Percentiles rank a stretch among this genome's conserved stretches.
Evolutionary conservation across 2,888 invertebrate species (phyloP).

Genomic region (Cenopis cana): DNA sequence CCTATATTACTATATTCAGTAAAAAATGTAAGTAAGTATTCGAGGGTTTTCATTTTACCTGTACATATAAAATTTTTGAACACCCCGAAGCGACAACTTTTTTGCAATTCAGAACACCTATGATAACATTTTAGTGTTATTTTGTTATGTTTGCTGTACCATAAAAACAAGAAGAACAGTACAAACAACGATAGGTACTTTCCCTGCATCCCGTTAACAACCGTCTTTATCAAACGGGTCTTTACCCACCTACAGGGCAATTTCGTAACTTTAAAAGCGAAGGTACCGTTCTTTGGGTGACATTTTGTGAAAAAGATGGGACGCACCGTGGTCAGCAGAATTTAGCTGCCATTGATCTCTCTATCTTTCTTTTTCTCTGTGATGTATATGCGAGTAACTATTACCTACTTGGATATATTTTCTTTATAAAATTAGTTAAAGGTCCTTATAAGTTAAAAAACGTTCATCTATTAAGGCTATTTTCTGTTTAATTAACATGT

Average conservation of each 20-base stretch:
- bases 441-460: too few species aligned
- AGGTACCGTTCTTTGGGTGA: not conserved
- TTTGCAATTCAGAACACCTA: constrained; percentile 17
- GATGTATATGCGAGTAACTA: not conserved
- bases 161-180: constrained; percentile 37
- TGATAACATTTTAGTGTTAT: constrained; percentile 23
- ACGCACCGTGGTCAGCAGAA: not conserved
- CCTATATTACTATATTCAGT: too few species aligned
- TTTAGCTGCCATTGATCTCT: not conserved
- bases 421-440: too few species aligned
- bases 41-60: too few species aligned
- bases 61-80: not conserved
- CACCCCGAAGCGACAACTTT: not conserved
- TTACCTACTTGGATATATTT: not conserved
- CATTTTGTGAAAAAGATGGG: not conserved
- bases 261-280: not conserved
- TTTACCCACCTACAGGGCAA: not conserved
- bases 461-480: too few species aligned
- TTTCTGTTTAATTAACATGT: too few species aligned
- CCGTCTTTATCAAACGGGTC: constrained; percentile 20
- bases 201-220: constrained; percentile 12
- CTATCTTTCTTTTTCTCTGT: too few species aligned
- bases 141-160: constrained; percentile 16
- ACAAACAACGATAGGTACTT: constrained; percentile 20
- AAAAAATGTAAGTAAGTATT: not conserved